phyloP scores from a whole-genome alignment of 2,113 vertebrate genomes.

The Triplophysa dalaica region DNA sequence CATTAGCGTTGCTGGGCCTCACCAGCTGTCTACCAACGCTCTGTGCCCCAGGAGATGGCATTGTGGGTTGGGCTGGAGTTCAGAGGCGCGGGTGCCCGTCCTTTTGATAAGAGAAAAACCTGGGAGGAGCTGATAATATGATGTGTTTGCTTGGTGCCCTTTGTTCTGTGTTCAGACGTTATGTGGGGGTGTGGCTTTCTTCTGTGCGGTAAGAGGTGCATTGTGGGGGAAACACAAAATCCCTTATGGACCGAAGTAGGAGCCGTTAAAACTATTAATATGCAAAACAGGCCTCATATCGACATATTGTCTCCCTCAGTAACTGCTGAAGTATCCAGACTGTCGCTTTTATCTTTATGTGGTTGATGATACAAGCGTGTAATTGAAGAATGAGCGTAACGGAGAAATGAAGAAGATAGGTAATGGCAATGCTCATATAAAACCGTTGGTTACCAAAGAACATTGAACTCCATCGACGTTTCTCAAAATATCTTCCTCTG shows the following conservation, averaged over 20 bases:
- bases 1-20: conserved; percentile 6
- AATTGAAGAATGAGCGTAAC: neutral
- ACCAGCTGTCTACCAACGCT: conserved; percentile 31
- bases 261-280: conserved; percentile 55
- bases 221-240: conserved; percentile 5
- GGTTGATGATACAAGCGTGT: neutral
- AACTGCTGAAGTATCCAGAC: conserved; percentile 31
- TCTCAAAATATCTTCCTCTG: no score
- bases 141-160: neutral
- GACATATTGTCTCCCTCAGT: conserved; percentile 7
- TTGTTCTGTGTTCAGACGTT: neutral
- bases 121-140: conserved; percentile 23
- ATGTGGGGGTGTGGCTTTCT: conserved; percentile 4
- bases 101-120: neutral
- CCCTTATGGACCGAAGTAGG: conserved; percentile 43
- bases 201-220: neutral
- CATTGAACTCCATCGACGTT: no score
- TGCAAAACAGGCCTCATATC: conserved; percentile 51
- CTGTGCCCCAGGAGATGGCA: conserved; percentile 19
- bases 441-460: no score
- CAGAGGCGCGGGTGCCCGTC: neutral
- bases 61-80: conserved; percentile 38
- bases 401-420: neutral
- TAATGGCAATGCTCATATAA: neutral
- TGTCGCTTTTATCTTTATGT: conserved; percentile 18